Base-by-base conservation (phyloP, 2,797 vertebrate species). In the Danio kyathit region DNA sequence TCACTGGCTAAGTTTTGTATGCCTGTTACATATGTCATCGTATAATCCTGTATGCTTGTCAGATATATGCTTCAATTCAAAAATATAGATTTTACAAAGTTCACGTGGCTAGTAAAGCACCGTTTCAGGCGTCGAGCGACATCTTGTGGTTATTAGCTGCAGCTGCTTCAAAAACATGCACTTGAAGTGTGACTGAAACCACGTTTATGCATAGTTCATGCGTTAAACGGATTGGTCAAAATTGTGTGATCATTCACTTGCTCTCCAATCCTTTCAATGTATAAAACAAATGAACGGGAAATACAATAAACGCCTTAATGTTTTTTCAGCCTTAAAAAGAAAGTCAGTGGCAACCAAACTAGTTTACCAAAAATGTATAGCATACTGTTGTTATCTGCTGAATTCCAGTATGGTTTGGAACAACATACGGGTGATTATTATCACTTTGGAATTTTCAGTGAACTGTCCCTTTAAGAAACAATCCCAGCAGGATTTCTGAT, bases 101-200 rank as follows among this genome's bases (percentile, higher is more conserved):
- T 7, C 38, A 11, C 48, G 38, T 51, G 3, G 9, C 46, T 13
- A 51, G 6, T 1, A 29, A 70, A 40, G 13, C 48, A 2, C 19
- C 29, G 29, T 29, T 29, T 29, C 41, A 13, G 66, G 21, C 8
- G 21, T 83, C 41, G 29, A 74, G 72, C 66, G 82, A 73, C 85
- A 79, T 60, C 85, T 67, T n/a, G 66, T 80, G 85, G 80, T 41
- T 59, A 4, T 9, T 13, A 63, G 41, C 66, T 61, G 19, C 66
- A 76, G 75, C 56, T 14, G 29, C 3, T 44, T 44, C 5, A 12
- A n/a, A 51, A 7, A 19, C 16, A 5, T 4, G 3, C 9, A 5
- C 5, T 11, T 44, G 13, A 6, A 13, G 13, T 66, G 7, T 43
- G 12, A 0, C 43, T n/a, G 9, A 54, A 17, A 51, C 38, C 29